phyloP scores from a whole-genome alignment of 2,113 vertebrate genomes.

The Prochilodus magdalenae region DNA sequence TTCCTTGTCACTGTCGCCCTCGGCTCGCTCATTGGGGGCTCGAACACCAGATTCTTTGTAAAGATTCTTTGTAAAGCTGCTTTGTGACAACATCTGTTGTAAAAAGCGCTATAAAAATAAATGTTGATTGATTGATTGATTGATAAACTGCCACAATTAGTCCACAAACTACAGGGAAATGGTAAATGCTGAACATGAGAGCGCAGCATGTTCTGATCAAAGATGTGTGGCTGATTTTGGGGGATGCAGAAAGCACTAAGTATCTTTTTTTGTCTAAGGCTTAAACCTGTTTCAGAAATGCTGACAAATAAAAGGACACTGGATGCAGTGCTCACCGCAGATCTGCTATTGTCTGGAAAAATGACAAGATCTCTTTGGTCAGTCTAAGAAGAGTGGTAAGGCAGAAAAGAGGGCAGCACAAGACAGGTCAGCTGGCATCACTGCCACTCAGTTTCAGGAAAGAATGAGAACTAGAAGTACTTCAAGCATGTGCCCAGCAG shows the following conservation, averaged over 20 bases:
- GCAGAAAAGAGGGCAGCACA: neutral
- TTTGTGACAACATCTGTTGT: no score
- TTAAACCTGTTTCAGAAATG: neutral
- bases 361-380: neutral
- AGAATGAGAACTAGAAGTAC: neutral
- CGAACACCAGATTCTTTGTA: no score
- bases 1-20: no score
- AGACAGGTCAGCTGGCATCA: neutral
- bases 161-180: neutral
- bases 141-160: no score
- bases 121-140: no score
- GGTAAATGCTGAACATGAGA: neutral
- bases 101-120: no score
- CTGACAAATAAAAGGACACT: neutral
- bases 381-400: neutral
- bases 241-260: neutral
- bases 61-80: no score
- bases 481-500: neutral
- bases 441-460: neutral
- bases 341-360: neutral
- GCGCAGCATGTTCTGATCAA: neutral
- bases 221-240: neutral
- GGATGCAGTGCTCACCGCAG: neutral
- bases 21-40: no score
- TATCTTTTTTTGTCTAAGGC: neutral